Evolutionary conservation across 2,797 vertebrate genomes (phyloP), one percentile per base, ranked within the genome.

Genomic region (Galago senegalensis): DNA sequence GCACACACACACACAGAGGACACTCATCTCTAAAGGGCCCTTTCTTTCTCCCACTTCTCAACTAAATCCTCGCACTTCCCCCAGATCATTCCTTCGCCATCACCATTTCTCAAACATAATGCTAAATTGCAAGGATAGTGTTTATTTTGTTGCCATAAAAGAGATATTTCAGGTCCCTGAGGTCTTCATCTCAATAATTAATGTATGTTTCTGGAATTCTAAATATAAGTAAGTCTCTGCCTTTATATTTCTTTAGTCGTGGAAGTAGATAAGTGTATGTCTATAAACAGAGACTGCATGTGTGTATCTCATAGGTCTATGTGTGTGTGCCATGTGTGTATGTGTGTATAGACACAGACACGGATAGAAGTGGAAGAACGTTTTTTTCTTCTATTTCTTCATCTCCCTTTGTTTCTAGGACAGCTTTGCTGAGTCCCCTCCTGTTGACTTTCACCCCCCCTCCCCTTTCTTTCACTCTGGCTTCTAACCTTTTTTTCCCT

Each of bases 81-180:
- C 72, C 37, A 75, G 67, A 53, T 49, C 2, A 79, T 20, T 92
- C 13, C 4, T 87, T 25, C n/a, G 23, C 27, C 14, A n/a, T 63
- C 34, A 58, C 61, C 18, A 31, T 53, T 49, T 91, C 75, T 82
- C 25, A 60, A 90, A 80, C 9, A 14, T 77, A 46, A 61, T 83
- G n/a, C 18, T 43, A 87, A 27, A 23, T 43, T 94, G 70, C 23
- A 89, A 80, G 4, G 67, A 40, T 37, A 49, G 21, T 75, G 79
- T 91, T 95, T 93, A 16, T 89, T 85, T 93, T 93, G 14, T 89
- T 85, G 14, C 46, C n/a, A 34, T 73, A 56, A 70, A 34, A 75
- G 21, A 85, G 16, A 3, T 86, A 77, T 95, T 81, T 87, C 77
- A 75, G n/a, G 12, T 21, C 61, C 73, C n/a, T 23, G 34, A 80